Conservation (phyloP, 1,140 invertebrate species). For the Drosophila quadrilineata region DNA sequence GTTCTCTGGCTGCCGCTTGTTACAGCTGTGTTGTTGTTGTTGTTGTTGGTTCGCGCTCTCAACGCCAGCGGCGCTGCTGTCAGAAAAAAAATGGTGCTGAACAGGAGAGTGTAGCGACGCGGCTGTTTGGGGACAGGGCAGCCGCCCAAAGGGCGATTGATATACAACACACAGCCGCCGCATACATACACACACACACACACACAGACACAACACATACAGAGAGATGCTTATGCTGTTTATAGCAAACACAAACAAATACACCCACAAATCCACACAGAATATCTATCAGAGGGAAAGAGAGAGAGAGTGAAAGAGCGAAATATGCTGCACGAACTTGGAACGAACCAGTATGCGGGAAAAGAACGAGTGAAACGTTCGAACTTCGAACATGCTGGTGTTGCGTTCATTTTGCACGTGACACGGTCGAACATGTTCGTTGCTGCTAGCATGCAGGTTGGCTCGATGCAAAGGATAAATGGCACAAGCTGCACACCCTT, state of each 20-base stretch:
- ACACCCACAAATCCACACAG: background rate
- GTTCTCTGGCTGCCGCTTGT: slow-evolving; percentile 1
- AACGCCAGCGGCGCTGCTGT: slow-evolving; percentile 34
- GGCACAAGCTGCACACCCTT: slow-evolving; percentile 31
- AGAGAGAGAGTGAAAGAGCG: background rate
- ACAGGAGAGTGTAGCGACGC: background rate
- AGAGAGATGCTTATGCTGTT: slow-evolving; percentile 57
- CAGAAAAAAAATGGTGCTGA: slow-evolving; percentile 6
- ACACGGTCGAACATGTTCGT: slow-evolving; percentile 51
- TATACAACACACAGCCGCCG: slow-evolving; percentile 38
- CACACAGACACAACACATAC: slow-evolving; percentile 9
- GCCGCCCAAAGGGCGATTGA: slow-evolving; percentile 54
- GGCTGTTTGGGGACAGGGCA: slow-evolving; percentile 23
- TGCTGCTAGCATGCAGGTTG: slow-evolving; percentile 22
- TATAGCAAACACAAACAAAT: slow-evolving; percentile 39
- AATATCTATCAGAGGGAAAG: background rate
- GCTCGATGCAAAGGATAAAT: slow-evolving; percentile 60
- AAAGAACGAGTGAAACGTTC: background rate
- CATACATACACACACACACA: slow-evolving; percentile 8
- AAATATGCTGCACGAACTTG: slow-evolving; percentile 6
- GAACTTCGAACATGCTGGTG: background rate
- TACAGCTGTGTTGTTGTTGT: slow-evolving; percentile 6
- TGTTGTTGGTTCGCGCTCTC: slow-evolving; percentile 28
- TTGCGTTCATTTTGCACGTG: slow-evolving; percentile 29
- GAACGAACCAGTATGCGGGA: background rate